Conservation (phyloP, 2,113 vertebrate genomes). For the Catagonus wagneri region DNA sequence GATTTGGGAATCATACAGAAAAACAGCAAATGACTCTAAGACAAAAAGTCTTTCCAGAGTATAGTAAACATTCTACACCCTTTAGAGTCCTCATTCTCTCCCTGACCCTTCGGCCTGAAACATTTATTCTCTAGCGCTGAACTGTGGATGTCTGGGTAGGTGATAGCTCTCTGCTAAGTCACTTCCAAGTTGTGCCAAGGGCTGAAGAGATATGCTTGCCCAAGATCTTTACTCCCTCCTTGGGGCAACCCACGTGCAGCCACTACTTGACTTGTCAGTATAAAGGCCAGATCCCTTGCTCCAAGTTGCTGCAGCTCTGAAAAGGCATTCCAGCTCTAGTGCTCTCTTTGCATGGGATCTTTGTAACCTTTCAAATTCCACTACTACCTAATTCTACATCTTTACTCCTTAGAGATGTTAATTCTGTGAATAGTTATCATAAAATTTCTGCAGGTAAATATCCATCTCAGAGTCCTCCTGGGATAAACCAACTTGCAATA, state of each 20-base stretch:
- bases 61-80: not conserved
- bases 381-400: not conserved
- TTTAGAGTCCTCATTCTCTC: not conserved
- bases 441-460: not conserved
- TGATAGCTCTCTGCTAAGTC: not conserved
- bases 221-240: not conserved
- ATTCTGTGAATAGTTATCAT: not conserved
- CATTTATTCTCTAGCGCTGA: not conserved
- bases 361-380: not conserved
- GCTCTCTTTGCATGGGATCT: not conserved
- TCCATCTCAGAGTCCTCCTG: not conserved
- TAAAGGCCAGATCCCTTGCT: not conserved
- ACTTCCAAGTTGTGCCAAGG: not conserved
- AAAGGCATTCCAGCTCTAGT: not conserved
- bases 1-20: not conserved
- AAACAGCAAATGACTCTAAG: not conserved
- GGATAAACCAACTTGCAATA: not conserved
- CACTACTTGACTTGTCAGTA: not conserved
- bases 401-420: not conserved
- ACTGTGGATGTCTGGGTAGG: not conserved
- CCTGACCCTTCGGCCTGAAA: not conserved
- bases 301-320: not conserved
- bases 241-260: no score
- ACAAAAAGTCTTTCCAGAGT: not conserved
- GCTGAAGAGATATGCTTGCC: not conserved